Evolutionary conservation across 2,797 vertebrate species (phyloP), one percentile per base, ranked within the genome.

Genomic region (Phataginus tricuspis): DNA sequence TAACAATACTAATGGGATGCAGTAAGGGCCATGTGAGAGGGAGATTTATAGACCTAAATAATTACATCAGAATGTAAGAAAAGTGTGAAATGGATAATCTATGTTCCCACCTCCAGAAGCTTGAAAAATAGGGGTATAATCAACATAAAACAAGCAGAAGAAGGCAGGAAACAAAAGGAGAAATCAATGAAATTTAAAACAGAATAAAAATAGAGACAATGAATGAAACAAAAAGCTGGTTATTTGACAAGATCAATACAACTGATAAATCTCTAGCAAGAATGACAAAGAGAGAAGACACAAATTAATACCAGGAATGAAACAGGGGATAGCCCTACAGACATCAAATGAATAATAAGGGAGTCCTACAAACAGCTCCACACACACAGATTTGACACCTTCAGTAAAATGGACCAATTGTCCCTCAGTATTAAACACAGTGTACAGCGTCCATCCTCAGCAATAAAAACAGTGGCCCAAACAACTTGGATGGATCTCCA

Each of bases 31-130:
- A 14, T 34, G 5, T 12, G 2, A 51, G 45, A 69, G 37, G 74
- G 31, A 66, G 82, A 49, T 69, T 51, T 45, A 13, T 51, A 79
- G 78, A 82, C 31, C 12, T 69, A 27, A 57, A 51, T 68, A 11
- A 82, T 94, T 69, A 66, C 23, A 29, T 83, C 64, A 86, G 66
- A 66, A 93, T 85, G 51, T 45, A 79, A 92, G n/a, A 93, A 80
- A 31, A 72, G 31, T 39, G 13, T 93, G 25, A 71, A 86, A 61
- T 75, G 93, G 91, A 64, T 87, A 78, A 75, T 77, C 4, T 72
- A 29, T 59, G 51, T 19, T 75, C 4, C 59, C 2, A 61, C 15
- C 27, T 74, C 53, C 13, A 92, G 75, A 93, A 92, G 88, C 49
- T 53, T 82, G 64, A 68, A 53, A 66, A 61, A 86, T 16, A 34